These are phyloP conservation scores for Andrena trimmerana DNA, from an alignment of 2,888 invertebrate genomes.

Conservation along the genomic window DNA sequence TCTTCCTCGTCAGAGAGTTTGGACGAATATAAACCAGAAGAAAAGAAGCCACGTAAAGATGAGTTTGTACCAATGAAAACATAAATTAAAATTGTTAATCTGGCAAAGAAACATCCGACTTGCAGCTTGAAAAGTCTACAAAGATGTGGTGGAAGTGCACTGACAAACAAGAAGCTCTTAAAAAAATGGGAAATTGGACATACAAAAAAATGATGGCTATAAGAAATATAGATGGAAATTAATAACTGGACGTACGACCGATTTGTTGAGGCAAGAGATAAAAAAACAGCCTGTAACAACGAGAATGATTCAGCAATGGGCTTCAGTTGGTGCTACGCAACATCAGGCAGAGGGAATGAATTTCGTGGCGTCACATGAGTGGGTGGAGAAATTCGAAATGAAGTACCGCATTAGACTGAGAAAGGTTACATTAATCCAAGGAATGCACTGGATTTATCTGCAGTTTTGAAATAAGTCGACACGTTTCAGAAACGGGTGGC, in stretches of 20 bases:
- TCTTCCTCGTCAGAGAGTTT: background rate
- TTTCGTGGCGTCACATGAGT: background rate
- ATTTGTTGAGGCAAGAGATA: background rate
- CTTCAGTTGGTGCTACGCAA: background rate
- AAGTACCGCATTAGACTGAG: background rate
- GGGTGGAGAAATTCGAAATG: background rate
- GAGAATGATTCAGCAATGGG: slow-evolving; percentile 15
- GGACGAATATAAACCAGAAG: background rate
- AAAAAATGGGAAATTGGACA: background rate
- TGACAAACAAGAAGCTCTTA: background rate
- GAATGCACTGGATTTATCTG: too few relatives aligned
- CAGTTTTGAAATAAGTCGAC: too few relatives aligned
- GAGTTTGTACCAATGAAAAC: background rate
- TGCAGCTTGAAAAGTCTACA: background rate
- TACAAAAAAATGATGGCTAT: background rate
- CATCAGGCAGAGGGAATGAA: background rate
- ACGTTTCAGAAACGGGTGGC: too few relatives aligned
- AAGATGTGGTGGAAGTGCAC: background rate
- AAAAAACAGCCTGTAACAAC: background rate
- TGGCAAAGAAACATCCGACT: background rate
- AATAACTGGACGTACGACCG: background rate
- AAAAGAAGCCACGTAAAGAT: background rate
- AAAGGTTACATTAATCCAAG: too few relatives aligned
- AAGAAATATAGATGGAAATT: background rate
- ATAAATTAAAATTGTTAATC: slow-evolving; percentile 6